Evolutionary conservation across 64 coral and sea anemone species (phyloP).

Genomic region (Astreopora myriophthalma): DNA sequence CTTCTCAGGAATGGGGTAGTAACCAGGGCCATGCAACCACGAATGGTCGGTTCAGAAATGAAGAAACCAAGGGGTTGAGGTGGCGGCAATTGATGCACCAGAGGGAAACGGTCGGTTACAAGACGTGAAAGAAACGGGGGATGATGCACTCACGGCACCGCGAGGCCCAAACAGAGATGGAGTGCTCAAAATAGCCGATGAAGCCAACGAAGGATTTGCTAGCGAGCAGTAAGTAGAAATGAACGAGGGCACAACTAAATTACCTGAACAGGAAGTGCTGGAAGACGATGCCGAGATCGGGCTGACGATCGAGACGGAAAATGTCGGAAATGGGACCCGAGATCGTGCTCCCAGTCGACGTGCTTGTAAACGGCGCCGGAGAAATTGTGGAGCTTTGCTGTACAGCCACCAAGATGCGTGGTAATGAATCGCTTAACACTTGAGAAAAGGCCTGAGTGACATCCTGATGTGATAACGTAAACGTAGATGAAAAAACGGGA

Average conservation of each 20-base stretch:
- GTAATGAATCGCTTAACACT: not conserved
- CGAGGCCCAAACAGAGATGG: no score
- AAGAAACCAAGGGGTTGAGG: no score
- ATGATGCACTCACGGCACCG: no score
- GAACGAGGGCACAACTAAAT: not conserved
- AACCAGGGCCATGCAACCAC: slow-evolving; percentile 11
- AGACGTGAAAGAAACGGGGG: no score
- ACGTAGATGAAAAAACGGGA: no score
- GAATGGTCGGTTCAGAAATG: not conserved
- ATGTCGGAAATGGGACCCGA: not conserved
- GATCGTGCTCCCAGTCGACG: not conserved
- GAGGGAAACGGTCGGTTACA: no score
- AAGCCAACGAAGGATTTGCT: no score
- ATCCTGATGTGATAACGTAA: not conserved
- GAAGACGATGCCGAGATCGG: not conserved
- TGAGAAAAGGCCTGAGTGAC: not conserved
- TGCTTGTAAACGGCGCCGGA: no score
- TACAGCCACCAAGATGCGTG: not conserved
- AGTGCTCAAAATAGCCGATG: no score
- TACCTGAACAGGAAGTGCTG: not conserved
- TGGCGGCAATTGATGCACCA: no score
- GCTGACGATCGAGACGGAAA: not conserved
- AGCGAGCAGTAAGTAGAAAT: no score
- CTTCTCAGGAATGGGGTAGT: not conserved
- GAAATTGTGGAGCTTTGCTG: not conserved